Evolutionary conservation across 2,888 invertebrate species (phyloP), one percentile per base, ranked within the genome.

Genomic region (Drosophila vallismaia): DNA sequence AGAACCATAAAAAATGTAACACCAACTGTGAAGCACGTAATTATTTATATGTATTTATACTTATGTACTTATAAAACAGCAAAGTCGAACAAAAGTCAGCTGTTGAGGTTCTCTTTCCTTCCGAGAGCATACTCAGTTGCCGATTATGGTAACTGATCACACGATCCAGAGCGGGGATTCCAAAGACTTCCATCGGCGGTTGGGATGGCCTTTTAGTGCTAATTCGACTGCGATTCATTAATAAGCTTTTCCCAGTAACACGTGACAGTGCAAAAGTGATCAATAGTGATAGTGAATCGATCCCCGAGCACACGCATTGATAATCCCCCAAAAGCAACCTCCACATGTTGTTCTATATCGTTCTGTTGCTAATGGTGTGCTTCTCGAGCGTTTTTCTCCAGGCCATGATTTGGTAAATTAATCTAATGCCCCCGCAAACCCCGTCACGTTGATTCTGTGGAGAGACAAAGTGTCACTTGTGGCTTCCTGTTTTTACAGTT

Each of bases 341-440:
- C 9, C 24, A 44, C 19, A 85, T 90, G 90, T 66, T 74, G 29
- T 56, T 83, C 57, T 14, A 84, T 48, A 63, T 82, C 48, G 78
- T 71, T 24, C 31, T 84, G 51, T 49, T 82, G 75, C 51, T 76
- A 19, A 42, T 77, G 38, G 38, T 82, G 50, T 67, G 86, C 56
- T 50, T 86, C n/a, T 63, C 60, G 10, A 84, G 67, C 64, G 57
- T 80, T 53, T 48, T 66, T 38, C 48, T 76, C 10, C 82, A 85
- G 68, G 57, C 71, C 19, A 62, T 87, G 14, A 63, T 77, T 59
- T 77, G 86, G 87, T 87, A 86, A 82, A 51, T 51, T 31, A 56
- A 55, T 44, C 40, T 52, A 46, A 55, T 48, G 40, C 19, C 40
- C 40, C 40, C 40, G 40, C 40, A 46, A 19, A 29, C 4, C 10